Percentiles rank a stretch among this genome's conserved stretches.
phyloP scores from a whole-genome alignment of 2,888 invertebrate genomes.

The Patella depressa region DNA sequence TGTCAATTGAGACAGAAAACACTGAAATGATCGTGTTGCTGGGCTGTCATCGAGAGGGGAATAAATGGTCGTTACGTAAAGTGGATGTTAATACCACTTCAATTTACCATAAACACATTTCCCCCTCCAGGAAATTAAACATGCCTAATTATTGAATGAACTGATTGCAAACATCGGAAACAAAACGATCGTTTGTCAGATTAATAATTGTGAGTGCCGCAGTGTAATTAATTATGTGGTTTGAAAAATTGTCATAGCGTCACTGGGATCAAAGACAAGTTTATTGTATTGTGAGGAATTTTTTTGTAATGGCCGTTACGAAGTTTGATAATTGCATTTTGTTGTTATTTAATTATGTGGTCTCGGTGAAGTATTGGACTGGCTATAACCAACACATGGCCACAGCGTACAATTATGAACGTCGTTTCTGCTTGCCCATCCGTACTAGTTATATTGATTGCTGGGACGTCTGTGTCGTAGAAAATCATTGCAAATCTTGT shows the following conservation, averaged over 20 bases:
- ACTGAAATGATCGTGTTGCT: neutral
- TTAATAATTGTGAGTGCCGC: neutral
- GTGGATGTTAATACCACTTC: neutral
- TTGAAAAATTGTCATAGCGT: slow-evolving; percentile 7
- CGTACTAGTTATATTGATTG: slow-evolving; percentile 21
- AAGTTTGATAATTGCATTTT: slow-evolving; percentile 17
- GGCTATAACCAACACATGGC: slow-evolving; percentile 22
- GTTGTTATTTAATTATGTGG: slow-evolving; percentile 26
- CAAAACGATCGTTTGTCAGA: neutral
- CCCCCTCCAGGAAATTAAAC: neutral
- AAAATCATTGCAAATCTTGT: slow-evolving; percentile 32
- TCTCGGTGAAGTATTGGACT: slow-evolving; percentile 22
- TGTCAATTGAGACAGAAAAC: neutral
- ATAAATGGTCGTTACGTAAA: slow-evolving; percentile 7
- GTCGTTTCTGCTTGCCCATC: slow-evolving; percentile 22
- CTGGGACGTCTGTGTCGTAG: slow-evolving; percentile 16
- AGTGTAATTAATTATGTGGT: slow-evolving; percentile 4
- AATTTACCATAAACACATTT: slow-evolving; percentile 9
- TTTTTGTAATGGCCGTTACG: neutral
- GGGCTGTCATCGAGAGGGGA: neutral
- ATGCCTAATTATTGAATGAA: neutral
- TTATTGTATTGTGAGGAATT: neutral
- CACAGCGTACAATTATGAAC: slow-evolving; percentile 21
- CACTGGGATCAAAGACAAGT: neutral
- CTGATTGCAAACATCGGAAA: too few species aligned